A percentile compares a stretch with the other conserved stretches of the same genome.
phyloP scores from a whole-genome alignment of 1,140 invertebrate species.

The Magallana angulata region DNA sequence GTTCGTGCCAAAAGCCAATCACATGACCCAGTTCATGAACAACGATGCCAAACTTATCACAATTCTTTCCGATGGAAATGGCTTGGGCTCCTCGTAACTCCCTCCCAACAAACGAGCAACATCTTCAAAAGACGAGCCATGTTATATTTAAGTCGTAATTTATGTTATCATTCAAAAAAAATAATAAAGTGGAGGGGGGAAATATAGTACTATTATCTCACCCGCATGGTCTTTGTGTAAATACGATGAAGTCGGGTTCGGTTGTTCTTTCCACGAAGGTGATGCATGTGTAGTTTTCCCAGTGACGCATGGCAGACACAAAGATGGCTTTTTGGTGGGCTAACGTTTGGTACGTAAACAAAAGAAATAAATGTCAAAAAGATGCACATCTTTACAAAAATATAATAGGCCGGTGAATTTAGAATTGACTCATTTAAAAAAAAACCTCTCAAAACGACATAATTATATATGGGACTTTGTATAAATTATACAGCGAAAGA shows the following conservation, averaged over 20 bases:
- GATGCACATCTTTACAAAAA: too few relatives aligned
- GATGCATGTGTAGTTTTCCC: slow-evolving; percentile 43
- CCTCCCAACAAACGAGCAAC: slow-evolving; percentile 99
- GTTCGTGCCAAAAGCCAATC: slow-evolving; percentile 99
- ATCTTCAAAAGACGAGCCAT: slow-evolving; percentile 83
- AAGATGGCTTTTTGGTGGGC: slow-evolving; percentile 6
- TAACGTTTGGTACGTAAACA: background rate
- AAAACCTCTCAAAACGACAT: too few relatives aligned
- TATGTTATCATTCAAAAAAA: background rate
- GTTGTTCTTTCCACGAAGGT: slow-evolving; percentile 30
- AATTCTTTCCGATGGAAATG: slow-evolving; percentile 99
- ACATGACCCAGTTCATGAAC: slow-evolving; percentile 99
- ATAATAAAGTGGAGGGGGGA: too few relatives aligned
- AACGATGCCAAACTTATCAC: slow-evolving; percentile 99
- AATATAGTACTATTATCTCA: background rate
- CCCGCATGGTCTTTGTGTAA: slow-evolving; percentile 37
- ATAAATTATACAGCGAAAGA: too few relatives aligned
- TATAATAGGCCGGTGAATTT: too few relatives aligned
- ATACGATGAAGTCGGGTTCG: slow-evolving; percentile 32
- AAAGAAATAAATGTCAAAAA: too few relatives aligned
- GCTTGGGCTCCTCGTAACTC: slow-evolving; percentile 97
- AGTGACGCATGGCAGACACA: slow-evolving; percentile 34
- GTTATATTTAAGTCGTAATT: too few relatives aligned
- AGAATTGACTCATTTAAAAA: too few relatives aligned
- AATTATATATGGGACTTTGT: too few relatives aligned